Evolutionary conservation across 2,113 vertebrate genomes (phyloP).

Genomic region (Diglossa brunneiventris): DNA sequence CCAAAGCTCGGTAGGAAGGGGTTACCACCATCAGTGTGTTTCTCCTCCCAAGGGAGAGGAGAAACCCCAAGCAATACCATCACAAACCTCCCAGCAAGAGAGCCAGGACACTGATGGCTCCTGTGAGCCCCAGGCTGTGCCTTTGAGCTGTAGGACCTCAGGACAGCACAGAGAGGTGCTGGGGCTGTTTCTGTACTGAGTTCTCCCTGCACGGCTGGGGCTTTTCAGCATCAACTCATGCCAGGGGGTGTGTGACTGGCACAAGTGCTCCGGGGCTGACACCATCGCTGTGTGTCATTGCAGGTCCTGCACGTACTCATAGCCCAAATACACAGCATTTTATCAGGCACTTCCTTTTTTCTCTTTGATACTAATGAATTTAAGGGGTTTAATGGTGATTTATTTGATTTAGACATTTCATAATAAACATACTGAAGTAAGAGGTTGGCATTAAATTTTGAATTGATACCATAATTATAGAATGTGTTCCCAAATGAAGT

Average conservation of each 20-base stretch:
- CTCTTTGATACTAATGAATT: not conserved
- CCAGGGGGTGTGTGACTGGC: not conserved
- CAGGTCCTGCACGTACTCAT: not conserved
- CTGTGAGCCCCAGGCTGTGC: not conserved
- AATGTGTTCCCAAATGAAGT: not conserved
- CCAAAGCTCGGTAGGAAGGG: too few relatives aligned
- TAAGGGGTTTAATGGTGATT: not conserved
- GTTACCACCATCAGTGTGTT: too few relatives aligned
- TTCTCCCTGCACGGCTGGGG: not conserved
- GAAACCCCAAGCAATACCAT: not conserved
- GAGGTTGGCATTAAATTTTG: not conserved
- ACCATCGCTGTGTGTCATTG: rapidly evolving
- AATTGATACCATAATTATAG: not conserved
- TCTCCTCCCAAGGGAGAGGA: not conserved
- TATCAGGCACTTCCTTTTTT: not conserved
- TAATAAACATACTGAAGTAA: not conserved
- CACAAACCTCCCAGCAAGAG: not conserved
- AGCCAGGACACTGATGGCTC: not conserved
- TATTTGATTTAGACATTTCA: not conserved
- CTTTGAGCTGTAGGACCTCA: not conserved
- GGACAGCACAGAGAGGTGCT: not conserved
- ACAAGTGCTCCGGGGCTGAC: not conserved
- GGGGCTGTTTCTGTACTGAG: not conserved
- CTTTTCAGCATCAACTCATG: not conserved
- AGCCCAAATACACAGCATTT: not conserved